phyloP scores from a whole-genome alignment of 2,888 invertebrate genomes.

The Germaria angustata region DNA sequence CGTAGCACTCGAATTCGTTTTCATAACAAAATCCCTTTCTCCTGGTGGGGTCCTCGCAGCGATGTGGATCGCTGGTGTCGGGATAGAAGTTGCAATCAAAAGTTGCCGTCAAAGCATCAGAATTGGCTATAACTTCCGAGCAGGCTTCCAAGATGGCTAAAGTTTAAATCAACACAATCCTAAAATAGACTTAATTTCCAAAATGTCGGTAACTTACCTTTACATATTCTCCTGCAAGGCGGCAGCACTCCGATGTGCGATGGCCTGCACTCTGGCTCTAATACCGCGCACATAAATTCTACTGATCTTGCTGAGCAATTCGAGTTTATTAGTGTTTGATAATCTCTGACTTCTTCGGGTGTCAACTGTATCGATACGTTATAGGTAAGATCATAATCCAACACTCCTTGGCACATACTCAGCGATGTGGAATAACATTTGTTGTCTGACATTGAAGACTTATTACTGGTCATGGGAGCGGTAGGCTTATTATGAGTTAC shows the following conservation, averaged over 20 bases:
- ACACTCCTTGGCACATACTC: slow-evolving; percentile 82
- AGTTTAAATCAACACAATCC: not conserved
- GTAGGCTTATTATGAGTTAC: slow-evolving; percentile 73
- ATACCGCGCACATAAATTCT: slow-evolving; percentile 83
- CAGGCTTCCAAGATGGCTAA: slow-evolving; percentile 84
- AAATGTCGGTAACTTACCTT: slow-evolving; percentile 80
- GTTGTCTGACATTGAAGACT: slow-evolving; percentile 69
- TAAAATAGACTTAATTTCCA: not conserved
- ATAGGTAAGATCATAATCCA: slow-evolving; percentile 85
- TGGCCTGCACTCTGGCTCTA: slow-evolving; percentile 86
- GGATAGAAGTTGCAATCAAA: slow-evolving; percentile 84
- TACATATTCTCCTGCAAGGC: slow-evolving; percentile 85
- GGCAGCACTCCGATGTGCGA: slow-evolving; percentile 82
- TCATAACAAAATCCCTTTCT: slow-evolving; percentile 81
- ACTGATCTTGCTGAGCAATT: slow-evolving; percentile 84
- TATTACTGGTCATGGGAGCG: slow-evolving; percentile 70
- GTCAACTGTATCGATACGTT: slow-evolving; percentile 72
- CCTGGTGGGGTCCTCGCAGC: slow-evolving; percentile 82
- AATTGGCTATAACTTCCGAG: slow-evolving; percentile 82
- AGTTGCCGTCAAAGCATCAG: slow-evolving; percentile 81
- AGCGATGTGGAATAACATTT: slow-evolving; percentile 79
- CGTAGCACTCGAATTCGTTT: slow-evolving; percentile 82
- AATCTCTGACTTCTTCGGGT: slow-evolving; percentile 80
- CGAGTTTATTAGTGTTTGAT: slow-evolving; percentile 83
- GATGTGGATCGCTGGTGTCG: slow-evolving; percentile 80